Percentiles rank a stretch among this genome's conserved stretches.
Evolutionary conservation across 2,797 vertebrate species (phyloP).

Genomic region (Helostoma temminkii): DNA sequence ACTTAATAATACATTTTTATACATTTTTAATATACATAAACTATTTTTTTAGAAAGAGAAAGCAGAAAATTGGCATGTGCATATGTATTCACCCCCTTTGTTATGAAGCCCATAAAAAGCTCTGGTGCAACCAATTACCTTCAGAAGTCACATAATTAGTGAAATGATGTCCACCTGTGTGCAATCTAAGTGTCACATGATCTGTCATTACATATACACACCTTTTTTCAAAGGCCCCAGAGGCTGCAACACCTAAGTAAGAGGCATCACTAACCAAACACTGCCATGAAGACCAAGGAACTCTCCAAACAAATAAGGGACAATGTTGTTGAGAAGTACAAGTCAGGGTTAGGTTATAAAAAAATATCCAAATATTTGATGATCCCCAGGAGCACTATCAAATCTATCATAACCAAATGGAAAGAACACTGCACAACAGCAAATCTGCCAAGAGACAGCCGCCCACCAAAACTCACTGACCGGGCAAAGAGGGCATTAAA

Average conservation of each 20-base stretch:
- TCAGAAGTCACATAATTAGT: too few relatives aligned
- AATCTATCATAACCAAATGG: not conserved
- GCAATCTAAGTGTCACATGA: not conserved
- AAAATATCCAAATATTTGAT: not conserved
- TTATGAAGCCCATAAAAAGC: not conserved
- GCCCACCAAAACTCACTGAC: not conserved
- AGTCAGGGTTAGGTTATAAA: too few relatives aligned
- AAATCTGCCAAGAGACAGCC: too few relatives aligned
- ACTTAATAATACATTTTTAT: too few relatives aligned
- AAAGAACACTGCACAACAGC: too few relatives aligned
- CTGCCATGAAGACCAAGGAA: conserved; percentile 1
- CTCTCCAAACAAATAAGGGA: not conserved
- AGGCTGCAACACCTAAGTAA: not conserved
- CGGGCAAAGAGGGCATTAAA: not conserved
- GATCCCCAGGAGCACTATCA: not conserved
- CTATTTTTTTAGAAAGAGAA: not conserved
- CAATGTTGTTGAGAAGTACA: not conserved
- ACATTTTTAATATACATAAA: too few relatives aligned
- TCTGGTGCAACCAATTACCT: not conserved
- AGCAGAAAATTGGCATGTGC: not conserved
- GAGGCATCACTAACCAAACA: conserved; percentile 1
- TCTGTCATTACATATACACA: not conserved
- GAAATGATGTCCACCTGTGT: not conserved
- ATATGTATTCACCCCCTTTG: not conserved
- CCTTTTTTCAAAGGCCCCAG: not conserved